Conservation (phyloP, 2,113 vertebrate genomes). For the Damaliscus lunatus region DNA sequence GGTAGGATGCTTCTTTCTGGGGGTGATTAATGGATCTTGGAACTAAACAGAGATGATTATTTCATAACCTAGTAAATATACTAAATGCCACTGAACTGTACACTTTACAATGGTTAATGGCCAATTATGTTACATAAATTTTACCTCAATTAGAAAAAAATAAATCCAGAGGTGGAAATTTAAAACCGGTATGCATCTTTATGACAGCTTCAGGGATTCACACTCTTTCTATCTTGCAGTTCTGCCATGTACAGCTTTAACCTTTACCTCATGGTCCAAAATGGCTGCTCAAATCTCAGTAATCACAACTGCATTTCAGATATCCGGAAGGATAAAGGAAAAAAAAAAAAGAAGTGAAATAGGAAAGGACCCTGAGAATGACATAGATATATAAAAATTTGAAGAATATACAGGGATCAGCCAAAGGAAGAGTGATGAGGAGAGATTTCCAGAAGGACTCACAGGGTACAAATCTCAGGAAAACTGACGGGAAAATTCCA, state of each 20-base stretch:
- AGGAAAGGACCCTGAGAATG: background rate
- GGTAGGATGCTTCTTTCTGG: background rate
- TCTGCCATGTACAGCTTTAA: background rate
- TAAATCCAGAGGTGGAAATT: background rate
- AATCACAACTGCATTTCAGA: background rate
- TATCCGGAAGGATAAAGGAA: background rate
- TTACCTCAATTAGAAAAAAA: background rate
- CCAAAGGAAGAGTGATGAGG: background rate
- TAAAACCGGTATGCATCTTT: background rate
- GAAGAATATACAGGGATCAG: background rate
- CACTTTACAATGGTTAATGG: background rate
- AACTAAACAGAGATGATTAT: background rate
- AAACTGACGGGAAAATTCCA: background rate
- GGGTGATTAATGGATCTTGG: background rate
- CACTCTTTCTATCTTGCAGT: background rate
- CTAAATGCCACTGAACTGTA: background rate
- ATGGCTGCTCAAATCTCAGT: background rate
- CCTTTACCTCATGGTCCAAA: background rate
- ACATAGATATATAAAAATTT: background rate
- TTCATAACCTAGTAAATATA: background rate
- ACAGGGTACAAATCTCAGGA: background rate
- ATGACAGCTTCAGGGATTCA: background rate
- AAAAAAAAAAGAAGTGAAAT: background rate
- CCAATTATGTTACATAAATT: background rate
- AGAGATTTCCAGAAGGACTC: background rate